A percentile compares a stretch with the other conserved stretches of the same genome.
These are phyloP conservation scores for Sparus aurata DNA, from an alignment of 2,797 vertebrate species.

Conservation along the genomic window DNA sequence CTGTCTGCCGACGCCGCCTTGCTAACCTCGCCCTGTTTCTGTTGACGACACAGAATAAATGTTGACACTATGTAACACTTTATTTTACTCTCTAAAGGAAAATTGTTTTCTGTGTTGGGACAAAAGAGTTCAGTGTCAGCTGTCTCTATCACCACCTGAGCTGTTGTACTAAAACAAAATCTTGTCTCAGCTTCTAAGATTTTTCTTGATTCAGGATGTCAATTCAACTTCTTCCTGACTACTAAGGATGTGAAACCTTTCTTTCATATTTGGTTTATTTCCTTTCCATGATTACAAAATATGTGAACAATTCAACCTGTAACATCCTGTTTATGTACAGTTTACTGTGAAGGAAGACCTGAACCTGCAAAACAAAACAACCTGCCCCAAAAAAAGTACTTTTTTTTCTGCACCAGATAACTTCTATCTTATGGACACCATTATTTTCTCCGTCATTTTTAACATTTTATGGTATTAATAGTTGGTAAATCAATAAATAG, in stretches of 20 bases:
- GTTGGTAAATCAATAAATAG: background rate
- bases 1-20: constrained; percentile 95
- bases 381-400: background rate
- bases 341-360: background rate
- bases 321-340: background rate
- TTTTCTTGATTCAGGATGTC: background rate
- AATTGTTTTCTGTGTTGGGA: background rate
- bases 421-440: background rate
- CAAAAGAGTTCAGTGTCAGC: background rate
- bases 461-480: background rate
- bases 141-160: background rate
- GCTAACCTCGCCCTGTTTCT: constrained; percentile 95
- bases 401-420: background rate
- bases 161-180: background rate
- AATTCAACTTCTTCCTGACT: background rate
- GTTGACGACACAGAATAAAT: constrained; percentile 56
- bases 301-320: background rate
- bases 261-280: background rate
- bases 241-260: too few species aligned
- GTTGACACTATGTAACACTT: background rate
- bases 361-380: background rate
- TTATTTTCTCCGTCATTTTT: background rate
- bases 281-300: background rate
- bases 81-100: background rate
- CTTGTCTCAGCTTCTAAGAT: background rate